Base-by-base conservation (phyloP, 2,113 vertebrate genomes). In the Myotis brandtii region DNA sequence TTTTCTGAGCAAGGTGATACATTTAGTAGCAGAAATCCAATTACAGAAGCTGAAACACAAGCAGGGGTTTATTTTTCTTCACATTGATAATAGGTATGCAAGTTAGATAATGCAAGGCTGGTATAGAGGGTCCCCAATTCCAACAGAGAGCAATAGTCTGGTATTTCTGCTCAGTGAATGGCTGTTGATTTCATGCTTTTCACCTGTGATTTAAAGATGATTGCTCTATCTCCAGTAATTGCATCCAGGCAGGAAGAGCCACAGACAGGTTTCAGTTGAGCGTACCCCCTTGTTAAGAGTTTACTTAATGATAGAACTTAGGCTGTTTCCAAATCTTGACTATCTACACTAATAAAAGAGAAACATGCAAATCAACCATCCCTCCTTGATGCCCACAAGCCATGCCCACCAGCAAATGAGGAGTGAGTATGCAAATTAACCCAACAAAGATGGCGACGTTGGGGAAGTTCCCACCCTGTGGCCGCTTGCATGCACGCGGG, bases 161-260 rank as follows among this genome's bases (percentile, higher is more conserved):
- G 21, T 27, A 89, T 79, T 88, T 89, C 20, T 92, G 30, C 46
- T 86, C 59, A 52, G 43, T n/a, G 50, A 84, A 40, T 90, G 40
- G 23, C 69, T 86, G 89, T 76, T 77, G 23, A 76, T 52, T 85
- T 75, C 46, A 50, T 9, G 13, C 21, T 66, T 95, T 88, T 87
- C 23, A 67, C n/a, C 14, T 93, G 3, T 88, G 75, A 80, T 89
- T 92, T 94, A 48, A 73, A 69, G 13, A 92, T 43, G n/a, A 54
- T 8, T 43, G 18, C 30, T 83, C 23, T 82, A 3, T 40, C 23
- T 94, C 67, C 27, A 80, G n/a, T 16, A 87, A 85, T n/a, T 73
- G 46, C 17, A 50, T 75, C 12, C 17, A 85, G 5, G 4, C 9
- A 89, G 72, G 34, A 95, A 94, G 14, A 8, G 10, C 25, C 43